Evolutionary conservation across 2,797 vertebrate genomes (phyloP).

Genomic region (Antennarius maculatus): DNA sequence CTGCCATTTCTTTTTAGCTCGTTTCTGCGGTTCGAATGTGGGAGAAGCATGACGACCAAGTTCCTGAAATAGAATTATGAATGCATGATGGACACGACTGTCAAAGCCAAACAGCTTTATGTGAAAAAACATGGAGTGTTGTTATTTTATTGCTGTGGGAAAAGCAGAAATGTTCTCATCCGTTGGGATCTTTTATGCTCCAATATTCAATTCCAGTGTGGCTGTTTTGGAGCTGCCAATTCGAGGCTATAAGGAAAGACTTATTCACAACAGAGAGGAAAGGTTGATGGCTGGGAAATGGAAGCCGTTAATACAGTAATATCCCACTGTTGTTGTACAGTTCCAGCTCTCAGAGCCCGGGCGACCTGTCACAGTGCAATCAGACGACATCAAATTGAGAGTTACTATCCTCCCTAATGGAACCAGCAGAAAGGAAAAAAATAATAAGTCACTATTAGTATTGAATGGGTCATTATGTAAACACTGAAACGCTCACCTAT

Average conservation of each 20-base stretch:
- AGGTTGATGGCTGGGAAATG: constrained; percentile 34
- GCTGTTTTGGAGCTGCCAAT: constrained; percentile 23
- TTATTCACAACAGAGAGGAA: constrained; percentile 39
- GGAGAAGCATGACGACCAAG: constrained; percentile 12
- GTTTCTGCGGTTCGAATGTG: constrained; percentile 20
- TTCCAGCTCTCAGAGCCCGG: constrained; percentile 20
- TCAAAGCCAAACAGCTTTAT: neutral
- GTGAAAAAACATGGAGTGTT: neutral
- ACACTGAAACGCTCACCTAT: neutral
- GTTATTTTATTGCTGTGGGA: neutral
- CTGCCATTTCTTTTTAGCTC: constrained; percentile 11
- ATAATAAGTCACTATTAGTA: neutral
- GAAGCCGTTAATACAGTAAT: constrained; percentile 45
- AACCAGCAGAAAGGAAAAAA: neutral
- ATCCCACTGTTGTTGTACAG: constrained; percentile 32
- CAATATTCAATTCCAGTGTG: neutral
- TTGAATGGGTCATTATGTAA: neutral
- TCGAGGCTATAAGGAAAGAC: constrained; percentile 32
- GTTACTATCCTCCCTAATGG: neutral
- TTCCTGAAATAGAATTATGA: constrained; percentile 38
- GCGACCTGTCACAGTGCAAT: constrained; percentile 13
- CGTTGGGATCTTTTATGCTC: too few relatives aligned
- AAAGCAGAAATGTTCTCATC: constrained; percentile 7
- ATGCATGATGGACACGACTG: constrained; percentile 5
- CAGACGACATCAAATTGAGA: constrained; percentile 12